Base-by-base conservation (phyloP, 2,797 vertebrate species). In the Sebastes wilsoni region DNA sequence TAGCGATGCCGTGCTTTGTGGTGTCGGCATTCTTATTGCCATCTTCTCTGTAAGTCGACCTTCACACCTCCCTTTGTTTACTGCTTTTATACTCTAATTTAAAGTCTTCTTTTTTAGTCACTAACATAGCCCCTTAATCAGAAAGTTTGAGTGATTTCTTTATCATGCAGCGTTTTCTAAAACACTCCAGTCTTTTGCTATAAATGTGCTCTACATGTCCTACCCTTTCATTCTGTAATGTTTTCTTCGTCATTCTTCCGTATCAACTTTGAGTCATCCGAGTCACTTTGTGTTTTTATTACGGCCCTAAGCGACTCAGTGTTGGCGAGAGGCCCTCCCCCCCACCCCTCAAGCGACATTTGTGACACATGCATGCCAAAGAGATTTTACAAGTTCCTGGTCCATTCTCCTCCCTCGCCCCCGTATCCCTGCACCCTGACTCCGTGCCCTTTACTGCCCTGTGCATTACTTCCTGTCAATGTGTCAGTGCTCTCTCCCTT, bases 11-110 rank as follows among this genome's bases (percentile, higher is more conserved):
- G 96, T 99, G 92, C 97, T 99, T 85, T 97, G 95, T 87, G 97
- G 97, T 42, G 98, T 97, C 30, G 98, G 98, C 94, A 99, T 99
- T 90, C 96, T 99, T 92, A 98, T 99, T 60, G 96, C 95, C 95
- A 97, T 99, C 95, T 96, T 99, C 2, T 97, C 98, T 85, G 98
- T 99, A 94, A 99, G 98, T 95, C 83, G 69, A 93, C 80, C 72
- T 89, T 42, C 6, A 88, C 84, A 82, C 80, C 78, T 88, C 77
- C 88, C 72, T 82, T 74, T 88, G 54, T 87, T 84, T 88, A 56
- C 70, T 79, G 5, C 66, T 87, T 80, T 72, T 71, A 42, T 42
- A 73, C 56, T 88, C 61, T 77, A 72, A 32, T 74, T 74, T 61
- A 60, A 66, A 83, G 23, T 49, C 16, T 72, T 66, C 36, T 62